Evolutionary conservation across 2,113 vertebrate species (phyloP), one percentile per base, ranked within the genome.

Genomic region (Macquaria ambigua): DNA sequence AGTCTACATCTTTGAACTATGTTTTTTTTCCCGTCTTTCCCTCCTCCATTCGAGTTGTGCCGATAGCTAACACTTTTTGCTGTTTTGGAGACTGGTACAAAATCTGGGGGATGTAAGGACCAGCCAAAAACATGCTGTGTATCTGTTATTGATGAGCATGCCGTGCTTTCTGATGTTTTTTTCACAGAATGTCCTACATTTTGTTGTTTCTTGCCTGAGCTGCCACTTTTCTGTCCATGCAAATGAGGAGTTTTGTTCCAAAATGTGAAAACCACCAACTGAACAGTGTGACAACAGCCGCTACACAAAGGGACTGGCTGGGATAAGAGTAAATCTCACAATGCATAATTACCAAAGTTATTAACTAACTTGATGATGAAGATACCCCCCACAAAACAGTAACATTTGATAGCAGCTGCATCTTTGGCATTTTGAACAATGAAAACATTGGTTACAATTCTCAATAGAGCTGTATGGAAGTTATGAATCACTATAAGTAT

Each of bases 1-100:
- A 89, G 77, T 91, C 77, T 90, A 89, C 91, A 93, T 93, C 90
- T 93, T 91, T 95, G 93, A 95, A 95, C 92, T 92, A 21, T 86
- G 83, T 85, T 90, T 82, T 87, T 88, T 89, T 84, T 63, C 11
- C 43, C 74, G 84, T 83, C 48, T 77, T 87, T 84, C 82, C 89
- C 92, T 93, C 90, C 92, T 92, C 88, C 67, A 79, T 85, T 86
- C 89, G 64, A 81, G 86, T 71, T 79, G 71, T 81, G 89, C 89
- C 89, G 89, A 83, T 73, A 89, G 79, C 83, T 77, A 79, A 80
- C 88, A 85, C 63, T 82, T 87, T 89, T 86, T 55, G 75, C 74
- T 87, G 83, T 92, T 90, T 81, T 82, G 69, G 81, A 93, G 87
- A 82, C 83, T 74, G 87, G 78, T 89, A 94, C 93, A 93, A 93